These are phyloP conservation scores for Eretmochelys imbricata DNA, from an alignment of 2,113 vertebrate genomes.

Conservation along the genomic window DNA sequence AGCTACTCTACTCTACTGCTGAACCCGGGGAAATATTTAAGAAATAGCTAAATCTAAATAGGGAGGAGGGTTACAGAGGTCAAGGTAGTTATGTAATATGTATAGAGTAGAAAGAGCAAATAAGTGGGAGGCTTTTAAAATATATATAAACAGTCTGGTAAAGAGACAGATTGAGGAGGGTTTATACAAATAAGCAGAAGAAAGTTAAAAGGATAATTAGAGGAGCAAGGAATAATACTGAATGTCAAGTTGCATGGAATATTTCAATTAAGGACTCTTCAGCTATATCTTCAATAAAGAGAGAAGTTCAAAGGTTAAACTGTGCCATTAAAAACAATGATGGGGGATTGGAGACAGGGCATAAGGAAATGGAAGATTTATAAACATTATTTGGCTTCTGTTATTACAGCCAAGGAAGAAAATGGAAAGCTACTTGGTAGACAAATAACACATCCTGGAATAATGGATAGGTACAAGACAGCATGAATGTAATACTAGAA, in stretches of 20 bases:
- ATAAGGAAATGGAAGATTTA: conserved; percentile 54
- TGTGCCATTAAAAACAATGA: conserved; percentile 46
- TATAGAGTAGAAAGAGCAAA: conserved; percentile 62
- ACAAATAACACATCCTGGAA: neutral
- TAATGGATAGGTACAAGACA: neutral
- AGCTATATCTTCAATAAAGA: conserved; percentile 48
- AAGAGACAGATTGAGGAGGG: conserved; percentile 54
- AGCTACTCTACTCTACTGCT: neutral
- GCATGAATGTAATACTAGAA: neutral
- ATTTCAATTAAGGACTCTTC: conserved; percentile 60
- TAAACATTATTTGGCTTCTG: conserved; percentile 49
- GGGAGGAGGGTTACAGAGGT: conserved; percentile 47
- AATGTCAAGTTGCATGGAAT: conserved; percentile 56
- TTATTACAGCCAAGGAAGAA: conserved; percentile 61
- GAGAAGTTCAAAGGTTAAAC: conserved; percentile 58
- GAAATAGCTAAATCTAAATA: conserved; percentile 56
- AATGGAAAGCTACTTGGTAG: conserved; percentile 15
- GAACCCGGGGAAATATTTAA: conserved; percentile 14
- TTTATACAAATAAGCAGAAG: conserved; percentile 72
- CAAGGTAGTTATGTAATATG: conserved; percentile 47
- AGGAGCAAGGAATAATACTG: conserved; percentile 57
- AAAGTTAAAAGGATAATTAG: conserved; percentile 68
- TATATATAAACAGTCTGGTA: conserved; percentile 66
- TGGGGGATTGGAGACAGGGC: conserved; percentile 38
- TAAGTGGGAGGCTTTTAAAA: conserved; percentile 64